Conservation (phyloP, 2,113 vertebrate genomes). For the Herpetotheres cachinnans region DNA sequence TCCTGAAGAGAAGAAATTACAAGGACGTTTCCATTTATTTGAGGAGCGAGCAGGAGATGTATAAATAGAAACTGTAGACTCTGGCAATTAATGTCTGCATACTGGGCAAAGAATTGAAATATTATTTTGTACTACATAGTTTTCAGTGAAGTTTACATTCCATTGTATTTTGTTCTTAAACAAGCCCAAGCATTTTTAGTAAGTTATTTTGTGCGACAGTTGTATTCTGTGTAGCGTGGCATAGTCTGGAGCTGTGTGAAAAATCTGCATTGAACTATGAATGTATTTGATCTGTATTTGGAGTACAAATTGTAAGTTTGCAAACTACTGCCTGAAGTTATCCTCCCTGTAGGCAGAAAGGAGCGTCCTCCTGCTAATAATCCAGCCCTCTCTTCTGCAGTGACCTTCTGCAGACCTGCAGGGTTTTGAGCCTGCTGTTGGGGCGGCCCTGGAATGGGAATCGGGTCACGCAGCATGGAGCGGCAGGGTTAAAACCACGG, state of each 20-base stretch:
- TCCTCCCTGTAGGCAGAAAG: accelerated
- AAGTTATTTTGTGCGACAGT: neutral
- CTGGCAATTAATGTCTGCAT: neutral
- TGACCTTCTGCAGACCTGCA: neutral
- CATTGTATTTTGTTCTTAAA: neutral
- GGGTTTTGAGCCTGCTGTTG: too few species aligned
- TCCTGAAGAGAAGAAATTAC: neutral
- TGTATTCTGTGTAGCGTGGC: neutral
- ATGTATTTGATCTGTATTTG: neutral
- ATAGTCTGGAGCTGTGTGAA: neutral
- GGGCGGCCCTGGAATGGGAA: neutral
- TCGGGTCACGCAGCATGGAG: accelerated
- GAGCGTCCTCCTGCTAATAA: neutral
- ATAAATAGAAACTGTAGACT: slow-evolving; percentile 2
- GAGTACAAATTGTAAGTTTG: neutral
- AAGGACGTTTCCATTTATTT: neutral
- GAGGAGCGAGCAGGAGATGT: neutral
- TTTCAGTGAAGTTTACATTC: neutral
- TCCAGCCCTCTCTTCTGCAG: neutral
- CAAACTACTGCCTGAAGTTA: neutral
- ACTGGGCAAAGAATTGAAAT: neutral
- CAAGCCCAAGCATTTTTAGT: neutral
- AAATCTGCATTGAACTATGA: too few species aligned
- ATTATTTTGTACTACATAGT: neutral
- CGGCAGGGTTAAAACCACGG: accelerated